phyloP scores from a whole-genome alignment of 2,888 invertebrate species.

The Gnatocerus cornutus region DNA sequence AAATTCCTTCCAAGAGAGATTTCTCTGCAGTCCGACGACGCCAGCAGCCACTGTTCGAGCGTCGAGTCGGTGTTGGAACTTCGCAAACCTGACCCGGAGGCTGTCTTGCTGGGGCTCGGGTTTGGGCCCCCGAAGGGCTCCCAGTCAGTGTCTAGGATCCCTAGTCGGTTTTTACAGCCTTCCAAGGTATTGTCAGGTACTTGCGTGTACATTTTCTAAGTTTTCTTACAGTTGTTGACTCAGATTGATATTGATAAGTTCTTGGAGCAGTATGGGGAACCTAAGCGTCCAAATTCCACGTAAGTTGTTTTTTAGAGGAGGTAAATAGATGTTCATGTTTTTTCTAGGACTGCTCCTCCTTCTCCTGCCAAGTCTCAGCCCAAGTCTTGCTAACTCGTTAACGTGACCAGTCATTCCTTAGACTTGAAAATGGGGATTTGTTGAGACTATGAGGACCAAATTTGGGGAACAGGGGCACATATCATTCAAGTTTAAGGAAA shows the following conservation, averaged over 20 bases:
- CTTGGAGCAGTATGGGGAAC: slow-evolving; percentile 66
- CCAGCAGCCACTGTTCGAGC: slow-evolving; percentile 81
- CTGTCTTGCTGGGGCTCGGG: slow-evolving; percentile 86
- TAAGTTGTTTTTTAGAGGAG: slow-evolving; percentile 22
- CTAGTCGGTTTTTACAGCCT: slow-evolving; percentile 86
- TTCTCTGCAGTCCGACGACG: slow-evolving; percentile 70
- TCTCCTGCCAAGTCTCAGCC: slow-evolving; percentile 58
- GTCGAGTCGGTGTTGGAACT: slow-evolving; percentile 89
- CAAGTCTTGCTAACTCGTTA: slow-evolving; percentile 52
- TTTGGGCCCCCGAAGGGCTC: slow-evolving; percentile 83
- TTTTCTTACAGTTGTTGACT: slow-evolving; percentile 63
- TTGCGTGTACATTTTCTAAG: slow-evolving; percentile 7
- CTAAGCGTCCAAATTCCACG: slow-evolving; percentile 54
- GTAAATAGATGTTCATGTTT: neutral
- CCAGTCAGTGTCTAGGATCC: slow-evolving; percentile 84
- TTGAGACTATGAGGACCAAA: neutral
- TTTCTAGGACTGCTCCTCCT: slow-evolving; percentile 55
- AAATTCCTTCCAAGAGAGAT: slow-evolving; percentile 65
- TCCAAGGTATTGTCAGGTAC: slow-evolving; percentile 76
- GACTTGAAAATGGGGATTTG: slow-evolving; percentile 12
- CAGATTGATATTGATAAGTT: slow-evolving; percentile 68
- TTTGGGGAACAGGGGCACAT: neutral
- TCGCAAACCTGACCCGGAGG: slow-evolving; percentile 91
- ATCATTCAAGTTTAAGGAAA: slow-evolving; percentile 7
- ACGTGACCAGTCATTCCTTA: neutral